Evolutionary conservation across 30 jellyfish, hydroid and myxozoan species (phyloP).

Genomic region (Clytia hemisphaerica): DNA sequence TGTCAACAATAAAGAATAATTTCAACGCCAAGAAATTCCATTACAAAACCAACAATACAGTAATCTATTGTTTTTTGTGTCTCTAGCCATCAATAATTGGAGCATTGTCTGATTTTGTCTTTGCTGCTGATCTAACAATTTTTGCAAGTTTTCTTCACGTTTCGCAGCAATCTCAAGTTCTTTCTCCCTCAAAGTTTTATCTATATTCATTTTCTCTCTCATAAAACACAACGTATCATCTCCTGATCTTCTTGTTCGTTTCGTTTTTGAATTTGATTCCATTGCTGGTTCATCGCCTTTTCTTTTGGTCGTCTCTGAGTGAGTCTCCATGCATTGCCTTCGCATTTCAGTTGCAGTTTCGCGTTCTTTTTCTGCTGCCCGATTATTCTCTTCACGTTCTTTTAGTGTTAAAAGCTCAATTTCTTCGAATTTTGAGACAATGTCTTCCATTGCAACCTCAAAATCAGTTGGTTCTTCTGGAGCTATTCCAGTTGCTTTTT

Average conservation of each 20-base stretch:
- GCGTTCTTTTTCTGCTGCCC: no score
- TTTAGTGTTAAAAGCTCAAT: slow-evolving; percentile 2
- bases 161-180: no score
- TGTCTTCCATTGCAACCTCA: neutral
- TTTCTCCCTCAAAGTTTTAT: slow-evolving; percentile 4
- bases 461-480: slow-evolving; percentile 13
- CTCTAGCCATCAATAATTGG: slow-evolving; percentile 15
- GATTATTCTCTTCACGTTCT: neutral
- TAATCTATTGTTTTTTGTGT: slow-evolving; percentile 5
- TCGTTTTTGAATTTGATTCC: no score
- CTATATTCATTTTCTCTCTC: neutral
- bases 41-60: slow-evolving; percentile 10
- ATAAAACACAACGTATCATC: no score
- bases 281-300: neutral
- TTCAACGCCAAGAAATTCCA: slow-evolving; percentile 2
- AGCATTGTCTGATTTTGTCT: no score
- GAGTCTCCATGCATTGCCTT: slow-evolving; percentile 6
- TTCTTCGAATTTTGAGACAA: neutral
- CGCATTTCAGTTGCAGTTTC: no score
- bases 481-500: slow-evolving; percentile 18
- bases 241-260: slow-evolving; percentile 15
- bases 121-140: no score
- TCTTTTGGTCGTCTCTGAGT: slow-evolving; percentile 5
- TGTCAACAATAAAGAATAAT: no score
- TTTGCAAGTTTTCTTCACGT: no score